Conservation (phyloP, 1,140 invertebrate genomes). For the Drosophila murphyi region DNA sequence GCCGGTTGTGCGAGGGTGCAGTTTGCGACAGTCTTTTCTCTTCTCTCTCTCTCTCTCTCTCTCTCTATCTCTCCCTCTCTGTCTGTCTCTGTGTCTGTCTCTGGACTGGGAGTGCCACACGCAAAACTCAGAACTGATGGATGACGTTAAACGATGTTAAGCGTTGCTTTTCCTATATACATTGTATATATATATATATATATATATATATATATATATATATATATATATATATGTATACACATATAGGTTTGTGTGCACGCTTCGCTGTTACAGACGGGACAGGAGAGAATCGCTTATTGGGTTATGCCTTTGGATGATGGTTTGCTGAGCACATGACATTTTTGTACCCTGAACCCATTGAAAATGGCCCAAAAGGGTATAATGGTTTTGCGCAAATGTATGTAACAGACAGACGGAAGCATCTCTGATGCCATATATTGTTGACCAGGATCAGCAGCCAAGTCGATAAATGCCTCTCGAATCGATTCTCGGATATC, state of each 20-base stretch:
- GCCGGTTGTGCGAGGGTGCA: not conserved
- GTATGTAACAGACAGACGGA: too few relatives aligned
- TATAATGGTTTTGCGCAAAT: too few relatives aligned
- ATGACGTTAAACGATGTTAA: constrained; percentile 38
- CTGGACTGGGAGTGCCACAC: constrained; percentile 1
- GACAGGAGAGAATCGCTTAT: constrained; percentile 30
- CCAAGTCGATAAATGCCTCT: too few relatives aligned
- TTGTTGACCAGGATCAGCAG: too few relatives aligned
- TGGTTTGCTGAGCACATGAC: constrained; percentile 2
- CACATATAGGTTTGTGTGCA: not conserved
- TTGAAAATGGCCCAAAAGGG: too few relatives aligned
- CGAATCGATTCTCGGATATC: too few relatives aligned
- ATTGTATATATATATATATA: not conserved
- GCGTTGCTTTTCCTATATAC: not conserved
- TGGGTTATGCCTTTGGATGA: constrained; percentile 25
- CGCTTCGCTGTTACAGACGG: not conserved
- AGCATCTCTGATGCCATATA: too few relatives aligned
- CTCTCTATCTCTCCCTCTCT: too few relatives aligned
- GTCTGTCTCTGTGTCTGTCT: not conserved
- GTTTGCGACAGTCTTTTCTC: too few relatives aligned
- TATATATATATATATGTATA: not conserved
- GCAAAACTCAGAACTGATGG: constrained; percentile 25
- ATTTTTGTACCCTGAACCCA: not conserved
- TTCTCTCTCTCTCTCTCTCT: too few relatives aligned
- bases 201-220: not conserved